Evolutionary conservation across 2,797 vertebrate species (phyloP).

Genomic region (Eptatretus atami): DNA sequence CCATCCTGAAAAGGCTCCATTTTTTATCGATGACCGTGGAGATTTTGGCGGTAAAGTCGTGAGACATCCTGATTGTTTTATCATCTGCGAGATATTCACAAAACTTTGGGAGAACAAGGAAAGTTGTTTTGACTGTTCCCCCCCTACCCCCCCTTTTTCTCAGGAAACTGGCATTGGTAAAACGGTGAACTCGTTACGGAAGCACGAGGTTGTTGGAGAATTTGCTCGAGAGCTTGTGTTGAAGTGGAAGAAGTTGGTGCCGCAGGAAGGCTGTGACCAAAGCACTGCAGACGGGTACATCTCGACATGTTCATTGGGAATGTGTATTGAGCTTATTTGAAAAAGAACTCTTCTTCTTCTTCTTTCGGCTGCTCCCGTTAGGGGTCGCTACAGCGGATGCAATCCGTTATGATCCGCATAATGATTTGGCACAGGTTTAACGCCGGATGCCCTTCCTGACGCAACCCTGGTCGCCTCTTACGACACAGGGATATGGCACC

Average conservation of each 20-base stretch:
- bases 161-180: constrained; percentile 47
- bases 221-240: constrained; percentile 26
- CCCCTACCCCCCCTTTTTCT: constrained; percentile 5
- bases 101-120: neutral
- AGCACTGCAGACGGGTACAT: too few species aligned
- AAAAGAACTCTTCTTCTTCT: too few species aligned
- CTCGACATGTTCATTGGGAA: too few species aligned
- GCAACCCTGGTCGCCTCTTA: too few species aligned
- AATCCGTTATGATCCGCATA: too few species aligned
- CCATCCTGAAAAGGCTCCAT: constrained; percentile 27
- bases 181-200: constrained; percentile 30
- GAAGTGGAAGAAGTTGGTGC: constrained; percentile 27
- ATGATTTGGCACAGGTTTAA: too few species aligned
- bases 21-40: constrained; percentile 33
- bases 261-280: constrained; percentile 14
- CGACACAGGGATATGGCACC: too few species aligned
- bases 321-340: too few species aligned
- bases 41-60: constrained; percentile 25
- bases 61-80: neutral
- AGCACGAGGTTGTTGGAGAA: constrained; percentile 23
- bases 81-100: neutral
- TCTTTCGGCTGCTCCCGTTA: too few species aligned
- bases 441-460: too few species aligned
- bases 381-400: too few species aligned
- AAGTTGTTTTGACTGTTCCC: neutral